Percentiles rank a stretch among this genome's conserved stretches.
phyloP scores from a whole-genome alignment of 1,140 invertebrate species.

The Leptopilina boulardi region DNA sequence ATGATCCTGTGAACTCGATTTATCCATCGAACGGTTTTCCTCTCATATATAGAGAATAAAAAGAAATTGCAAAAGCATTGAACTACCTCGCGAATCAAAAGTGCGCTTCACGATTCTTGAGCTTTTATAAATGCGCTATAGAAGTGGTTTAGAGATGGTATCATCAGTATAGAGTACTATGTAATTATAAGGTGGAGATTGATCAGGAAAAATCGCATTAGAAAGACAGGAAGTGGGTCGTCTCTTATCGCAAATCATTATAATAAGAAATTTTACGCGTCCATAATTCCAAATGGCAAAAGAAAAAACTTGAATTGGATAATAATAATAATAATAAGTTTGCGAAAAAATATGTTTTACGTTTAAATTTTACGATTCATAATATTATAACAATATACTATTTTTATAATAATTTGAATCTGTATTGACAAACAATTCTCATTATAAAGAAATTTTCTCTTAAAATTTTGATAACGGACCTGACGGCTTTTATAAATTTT shows the following conservation, averaged over 20 bases:
- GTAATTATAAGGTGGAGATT: slow-evolving; percentile 23
- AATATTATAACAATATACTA: too few relatives aligned
- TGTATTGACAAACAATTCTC: background rate
- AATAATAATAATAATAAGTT: too few relatives aligned
- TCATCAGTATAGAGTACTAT: slow-evolving; percentile 3
- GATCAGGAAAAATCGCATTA: slow-evolving; percentile 30
- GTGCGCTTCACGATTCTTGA: slow-evolving; percentile 33
- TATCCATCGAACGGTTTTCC: slow-evolving; percentile 19
- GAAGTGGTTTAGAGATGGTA: slow-evolving; percentile 5
- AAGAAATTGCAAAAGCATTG: slow-evolving; percentile 25
- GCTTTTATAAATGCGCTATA: slow-evolving; percentile 9
- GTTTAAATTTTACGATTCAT: too few relatives aligned
- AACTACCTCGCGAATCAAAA: slow-evolving; percentile 20
- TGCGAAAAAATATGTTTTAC: too few relatives aligned
- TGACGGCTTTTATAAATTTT: background rate
- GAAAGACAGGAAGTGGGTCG: slow-evolving; percentile 31
- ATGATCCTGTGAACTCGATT: slow-evolving; percentile 22
- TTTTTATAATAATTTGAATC: background rate
- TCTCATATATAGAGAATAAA: slow-evolving; percentile 10
- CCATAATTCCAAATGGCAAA: background rate
- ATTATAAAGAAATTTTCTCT: background rate
- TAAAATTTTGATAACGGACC: background rate
- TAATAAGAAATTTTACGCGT: background rate
- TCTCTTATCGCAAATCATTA: slow-evolving; percentile 12
- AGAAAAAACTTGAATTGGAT: background rate